Base-by-base conservation (phyloP, 2,113 vertebrate species). In the Donacobius atricapilla region DNA sequence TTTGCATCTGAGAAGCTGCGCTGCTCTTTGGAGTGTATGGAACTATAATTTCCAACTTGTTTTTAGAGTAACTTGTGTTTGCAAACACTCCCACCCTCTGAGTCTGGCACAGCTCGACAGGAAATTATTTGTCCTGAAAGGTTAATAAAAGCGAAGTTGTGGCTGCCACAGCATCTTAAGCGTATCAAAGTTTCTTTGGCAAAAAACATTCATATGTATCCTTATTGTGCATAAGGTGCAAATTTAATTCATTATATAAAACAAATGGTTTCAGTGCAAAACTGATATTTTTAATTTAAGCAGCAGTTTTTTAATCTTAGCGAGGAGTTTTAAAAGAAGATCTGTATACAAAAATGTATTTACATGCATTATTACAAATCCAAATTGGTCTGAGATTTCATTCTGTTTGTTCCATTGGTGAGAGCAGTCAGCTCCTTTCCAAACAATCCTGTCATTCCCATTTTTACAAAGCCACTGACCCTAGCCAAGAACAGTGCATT, bases 21-120 rank as follows among this genome's bases (percentile, higher is more conserved):
- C 22, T 18, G 13, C 78, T 92, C 60, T 82, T 79, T 18, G 0
- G 85, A 93, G 31, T 60, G 48, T 58, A 61, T 31, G 81, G 76
- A 90, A 60, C 39, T 85, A 77, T 37, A 1, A 22, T 86, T 95
- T 94, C 68, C 47, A 53, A 37, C 10, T 83, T 94, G 77, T 83
- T 96, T 97, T 96, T 95, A 95, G 92, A 80, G 63, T 54, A 94
- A 96, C 61, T 81, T 80, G 33, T 83, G 54, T 82, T 95, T 95
- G 47, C n/a, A 95, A 96, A 87, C 27, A 37, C 57, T 79, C 50
- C 40, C 20, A 72, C 64, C 27, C 24, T 90, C 66, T 4, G 2
- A 92, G 39, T 56, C 39, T 90, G 84, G 61, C 61, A 65, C 65
- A 91, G 65, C 94, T 71, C 70, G 61, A 65, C 69, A 88, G 69